These are phyloP conservation scores for Actinostola sp. DNA, from an alignment of 92 coral and sea anemone genomes.

Conservation along the genomic window DNA sequence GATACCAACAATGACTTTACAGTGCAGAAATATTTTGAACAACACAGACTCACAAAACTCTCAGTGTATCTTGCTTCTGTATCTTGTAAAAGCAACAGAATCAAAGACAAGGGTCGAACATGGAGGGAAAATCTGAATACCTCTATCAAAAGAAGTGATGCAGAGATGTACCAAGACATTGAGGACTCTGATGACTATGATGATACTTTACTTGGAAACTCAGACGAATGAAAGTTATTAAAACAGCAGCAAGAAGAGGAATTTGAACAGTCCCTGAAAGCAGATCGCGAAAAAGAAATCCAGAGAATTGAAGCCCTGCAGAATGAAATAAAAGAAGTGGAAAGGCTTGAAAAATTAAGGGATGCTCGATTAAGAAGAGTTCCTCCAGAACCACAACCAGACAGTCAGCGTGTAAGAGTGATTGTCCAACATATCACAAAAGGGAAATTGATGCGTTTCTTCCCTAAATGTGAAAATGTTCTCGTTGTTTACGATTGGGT, in stretches of 20 bases:
- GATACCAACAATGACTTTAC: constrained; percentile 24
- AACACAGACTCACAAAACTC: constrained; percentile 42
- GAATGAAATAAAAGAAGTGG: constrained; percentile 19
- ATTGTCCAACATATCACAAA: constrained; percentile 33
- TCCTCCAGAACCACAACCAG: constrained; percentile 42
- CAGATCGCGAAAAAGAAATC: constrained; percentile 8
- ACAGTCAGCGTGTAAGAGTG: neutral
- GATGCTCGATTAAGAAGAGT: constrained; percentile 19
- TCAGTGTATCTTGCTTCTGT: constrained; percentile 16
- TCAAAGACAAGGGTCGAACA: constrained; percentile 1
- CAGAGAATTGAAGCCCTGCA: constrained; percentile 23
- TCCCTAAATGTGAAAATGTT: constrained; percentile 18
- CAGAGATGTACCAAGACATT: constrained; percentile 1
- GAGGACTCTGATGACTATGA: neutral
- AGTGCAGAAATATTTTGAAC: constrained; percentile 40
- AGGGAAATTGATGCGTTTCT: constrained; percentile 22
- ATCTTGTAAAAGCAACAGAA: neutral
- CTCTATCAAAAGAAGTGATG: neutral
- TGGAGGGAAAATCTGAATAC: constrained; percentile 2
- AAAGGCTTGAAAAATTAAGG: constrained; percentile 30
- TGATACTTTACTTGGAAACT: constrained; percentile 13
- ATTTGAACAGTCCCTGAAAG: constrained; percentile 9
- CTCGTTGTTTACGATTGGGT: no score
- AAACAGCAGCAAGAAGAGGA: neutral
- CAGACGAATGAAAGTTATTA: neutral